phyloP scores from a whole-genome alignment of 2,888 invertebrate species.

The Alloscopus bannaensis region DNA sequence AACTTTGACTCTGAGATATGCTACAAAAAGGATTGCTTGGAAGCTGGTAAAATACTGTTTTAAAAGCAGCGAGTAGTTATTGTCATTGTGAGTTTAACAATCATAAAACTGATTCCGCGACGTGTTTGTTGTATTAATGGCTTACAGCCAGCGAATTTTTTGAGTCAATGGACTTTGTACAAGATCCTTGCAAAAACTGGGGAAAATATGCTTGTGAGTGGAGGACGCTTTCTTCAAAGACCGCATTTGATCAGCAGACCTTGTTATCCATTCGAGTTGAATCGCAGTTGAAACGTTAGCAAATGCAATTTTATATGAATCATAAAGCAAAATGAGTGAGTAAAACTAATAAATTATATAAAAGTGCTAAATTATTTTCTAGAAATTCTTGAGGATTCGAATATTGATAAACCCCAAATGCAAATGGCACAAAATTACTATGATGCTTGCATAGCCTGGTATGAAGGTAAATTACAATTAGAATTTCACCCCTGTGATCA shows the following conservation, averaged over 20 bases:
- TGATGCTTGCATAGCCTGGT: slow-evolving; percentile 33
- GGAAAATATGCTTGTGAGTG: slow-evolving; percentile 56
- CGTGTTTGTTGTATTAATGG: not conserved
- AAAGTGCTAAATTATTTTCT: not conserved
- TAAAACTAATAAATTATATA: not conserved
- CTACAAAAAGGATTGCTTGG: slow-evolving; percentile 46
- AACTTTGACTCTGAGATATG: slow-evolving; percentile 24
- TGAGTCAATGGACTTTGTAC: slow-evolving; percentile 43
- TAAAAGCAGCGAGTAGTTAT: not conserved
- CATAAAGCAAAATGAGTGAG: not conserved
- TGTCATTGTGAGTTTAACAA: not conserved
- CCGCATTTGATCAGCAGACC: slow-evolving; percentile 31
- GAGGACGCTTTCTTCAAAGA: slow-evolving; percentile 43
- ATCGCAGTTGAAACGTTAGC: slow-evolving; percentile 40
- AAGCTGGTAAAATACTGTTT: slow-evolving; percentile 32
- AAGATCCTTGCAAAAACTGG: slow-evolving; percentile 47
- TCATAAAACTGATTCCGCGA: too few species aligned
- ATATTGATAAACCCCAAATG: slow-evolving; percentile 8
- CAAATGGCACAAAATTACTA: slow-evolving; percentile 29
- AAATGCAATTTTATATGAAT: not conserved
- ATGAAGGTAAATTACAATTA: slow-evolving; percentile 38
- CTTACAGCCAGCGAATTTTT: slow-evolving; percentile 44
- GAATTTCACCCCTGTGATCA: too few species aligned
- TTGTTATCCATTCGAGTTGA: slow-evolving; percentile 12
- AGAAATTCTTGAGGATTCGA: slow-evolving; percentile 35